A percentile compares a stretch with the other conserved stretches of the same genome.
phyloP scores from a whole-genome alignment of 2,113 vertebrate species.

The Aspiorhynchus laticeps region DNA sequence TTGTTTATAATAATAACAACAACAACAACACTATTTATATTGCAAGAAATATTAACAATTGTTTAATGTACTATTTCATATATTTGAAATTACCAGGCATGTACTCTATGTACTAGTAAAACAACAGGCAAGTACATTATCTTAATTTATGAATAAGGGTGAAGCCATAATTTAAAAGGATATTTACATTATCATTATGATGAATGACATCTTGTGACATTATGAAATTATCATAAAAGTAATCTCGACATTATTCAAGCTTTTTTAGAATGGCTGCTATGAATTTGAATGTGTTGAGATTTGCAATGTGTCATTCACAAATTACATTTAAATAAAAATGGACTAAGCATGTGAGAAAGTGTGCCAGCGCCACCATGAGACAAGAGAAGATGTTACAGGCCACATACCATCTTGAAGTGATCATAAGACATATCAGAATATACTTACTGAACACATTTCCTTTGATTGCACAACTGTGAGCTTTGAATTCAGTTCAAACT shows the following conservation, averaged over 20 bases:
- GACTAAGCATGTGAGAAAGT: background rate
- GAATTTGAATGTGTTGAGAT: background rate
- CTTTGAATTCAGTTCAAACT: background rate
- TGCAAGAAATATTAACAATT: background rate
- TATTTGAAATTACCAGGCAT: background rate
- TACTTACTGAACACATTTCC: background rate
- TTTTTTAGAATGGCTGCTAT: background rate
- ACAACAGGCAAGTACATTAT: background rate
- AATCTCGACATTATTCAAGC: background rate
- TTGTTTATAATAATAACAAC: background rate
- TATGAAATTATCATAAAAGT: background rate
- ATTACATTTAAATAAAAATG: background rate
- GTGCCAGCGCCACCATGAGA: constrained; percentile 47
- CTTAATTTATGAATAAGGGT: background rate
- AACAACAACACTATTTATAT: background rate
- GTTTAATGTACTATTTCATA: background rate
- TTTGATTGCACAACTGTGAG: background rate
- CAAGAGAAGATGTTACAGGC: background rate
- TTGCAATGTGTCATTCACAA: background rate
- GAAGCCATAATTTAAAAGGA: background rate
- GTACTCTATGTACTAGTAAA: background rate
- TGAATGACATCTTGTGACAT: background rate
- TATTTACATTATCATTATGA: constrained; percentile 4
- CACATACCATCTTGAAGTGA: background rate
- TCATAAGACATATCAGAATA: background rate